Base-by-base conservation (phyloP, 2,888 invertebrate species). In the Sesamia inferens region DNA sequence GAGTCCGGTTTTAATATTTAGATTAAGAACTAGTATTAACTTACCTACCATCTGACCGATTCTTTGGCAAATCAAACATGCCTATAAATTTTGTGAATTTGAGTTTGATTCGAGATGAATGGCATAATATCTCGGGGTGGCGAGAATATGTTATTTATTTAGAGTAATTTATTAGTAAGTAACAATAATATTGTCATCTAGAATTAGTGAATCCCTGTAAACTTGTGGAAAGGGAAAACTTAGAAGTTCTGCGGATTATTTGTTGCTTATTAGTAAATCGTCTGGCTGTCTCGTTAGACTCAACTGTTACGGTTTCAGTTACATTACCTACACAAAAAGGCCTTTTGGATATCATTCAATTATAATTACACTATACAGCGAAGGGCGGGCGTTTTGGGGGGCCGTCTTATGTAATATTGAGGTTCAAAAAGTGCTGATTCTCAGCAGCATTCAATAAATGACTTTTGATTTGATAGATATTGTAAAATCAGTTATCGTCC, bases 201-300 rank as follows among this genome's bases (percentile, higher is more conserved):
- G 19, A 31, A 14, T 64, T 14, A 14, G 6, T 42, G n/a, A 57
- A 71, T 66, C 70, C 58, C 48, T 63, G 55, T 51, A 67, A 48
- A 77, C n/a, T 16, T 19, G 51, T 58, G 58, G 67, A 74, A 74
- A 71, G 47, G 22, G 81, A 83, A 81, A 79, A 59, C 79, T 39
- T 74, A 70, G 42, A 5, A 82, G 68, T 54, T 54, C n/a, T 65
- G 80, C 47, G 70, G 82, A 78, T 79, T 68, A 67, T 82, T 82
- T 67, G 82, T 54, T 55, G 31, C 73, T 68, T 54, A 75, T 80
- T 74, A 57, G 78, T 59, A 24, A 39, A 61, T 58, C 8, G 80
- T 74, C 78, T 79, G 68, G 57, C 63, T 54, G 54, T 57, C 39
- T 74, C 61, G 57, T 55, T 62, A 57, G 31, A 54, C 47, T 55